phyloP scores from a whole-genome alignment of 2,888 invertebrate genomes.

The Pseudoips prasinana region DNA sequence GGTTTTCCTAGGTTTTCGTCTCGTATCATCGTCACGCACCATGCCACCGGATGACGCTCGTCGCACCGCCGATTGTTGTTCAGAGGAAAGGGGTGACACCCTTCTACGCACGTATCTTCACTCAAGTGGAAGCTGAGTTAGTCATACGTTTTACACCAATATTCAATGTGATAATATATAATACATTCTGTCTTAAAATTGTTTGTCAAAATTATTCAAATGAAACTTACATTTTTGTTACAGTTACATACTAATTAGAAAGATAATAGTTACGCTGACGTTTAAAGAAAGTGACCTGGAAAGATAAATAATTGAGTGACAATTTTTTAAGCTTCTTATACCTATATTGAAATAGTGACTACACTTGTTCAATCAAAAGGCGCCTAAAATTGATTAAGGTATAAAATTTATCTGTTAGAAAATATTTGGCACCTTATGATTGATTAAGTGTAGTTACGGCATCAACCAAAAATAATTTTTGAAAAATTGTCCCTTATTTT shows the following conservation, averaged over 20 bases:
- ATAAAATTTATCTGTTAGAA: too few relatives aligned
- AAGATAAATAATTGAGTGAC: too few relatives aligned
- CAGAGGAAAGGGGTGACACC: slow-evolving; percentile 69
- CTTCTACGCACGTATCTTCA: slow-evolving; percentile 67
- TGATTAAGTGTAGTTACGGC: too few relatives aligned
- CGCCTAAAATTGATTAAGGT: too few relatives aligned
- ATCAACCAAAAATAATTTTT: too few relatives aligned
- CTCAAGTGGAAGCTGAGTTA: slow-evolving; percentile 66
- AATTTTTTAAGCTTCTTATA: too few relatives aligned
- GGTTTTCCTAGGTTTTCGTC: slow-evolving; percentile 38
- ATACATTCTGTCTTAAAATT: slow-evolving; percentile 19
- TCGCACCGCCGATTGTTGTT: slow-evolving; percentile 59
- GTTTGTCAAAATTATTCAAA: slow-evolving; percentile 21
- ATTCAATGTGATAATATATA: slow-evolving; percentile 7
- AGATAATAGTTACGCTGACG: slow-evolving; percentile 5
- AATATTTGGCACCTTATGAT: too few relatives aligned
- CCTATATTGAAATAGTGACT: too few relatives aligned
- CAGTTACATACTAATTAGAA: slow-evolving; percentile 12
- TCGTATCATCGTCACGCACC: slow-evolving; percentile 48
- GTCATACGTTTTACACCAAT: slow-evolving; percentile 31
- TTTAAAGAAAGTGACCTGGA: slow-evolving; percentile 9
- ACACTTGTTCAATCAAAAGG: too few relatives aligned
- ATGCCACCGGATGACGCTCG: slow-evolving; percentile 55
- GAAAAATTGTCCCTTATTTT: too few relatives aligned
- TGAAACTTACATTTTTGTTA: slow-evolving; percentile 8